These are phyloP conservation scores for Aphis craccivora DNA, from an alignment of 1,140 invertebrate species.

Conservation along the genomic window DNA sequence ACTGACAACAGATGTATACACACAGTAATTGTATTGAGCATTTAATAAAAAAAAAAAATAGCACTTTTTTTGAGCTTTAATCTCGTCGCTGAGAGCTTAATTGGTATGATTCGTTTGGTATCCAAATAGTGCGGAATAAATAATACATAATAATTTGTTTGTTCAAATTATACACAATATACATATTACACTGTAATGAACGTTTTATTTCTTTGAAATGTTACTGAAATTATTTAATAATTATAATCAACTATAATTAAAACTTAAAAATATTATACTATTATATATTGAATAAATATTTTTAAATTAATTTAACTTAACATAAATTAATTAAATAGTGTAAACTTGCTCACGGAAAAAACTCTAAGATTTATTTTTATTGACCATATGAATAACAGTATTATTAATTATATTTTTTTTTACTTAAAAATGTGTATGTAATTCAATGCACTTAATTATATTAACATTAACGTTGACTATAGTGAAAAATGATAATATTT, in stretches of 20 bases:
- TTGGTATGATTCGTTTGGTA: not conserved
- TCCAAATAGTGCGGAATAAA: not conserved
- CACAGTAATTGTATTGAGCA: not conserved
- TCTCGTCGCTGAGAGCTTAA: not conserved
- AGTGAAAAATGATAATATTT: too few species aligned
- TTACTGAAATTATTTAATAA: not conserved
- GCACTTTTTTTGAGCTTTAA: not conserved
- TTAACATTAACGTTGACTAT: not conserved
- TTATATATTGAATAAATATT: too few species aligned
- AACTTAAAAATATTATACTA: not conserved
- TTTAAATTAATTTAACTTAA: too few species aligned
- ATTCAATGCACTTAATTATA: not conserved
- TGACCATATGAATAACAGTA: not conserved
- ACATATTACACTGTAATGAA: not conserved
- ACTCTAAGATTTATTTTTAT: not conserved
- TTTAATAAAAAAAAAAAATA: conserved; percentile 15
- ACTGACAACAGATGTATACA: not conserved
- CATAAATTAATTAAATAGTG: not conserved
- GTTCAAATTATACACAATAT: not conserved
- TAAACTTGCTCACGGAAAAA: not conserved
- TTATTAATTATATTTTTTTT: not conserved
- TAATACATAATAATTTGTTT: not conserved
- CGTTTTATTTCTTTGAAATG: not conserved
- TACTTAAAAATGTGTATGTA: not conserved
- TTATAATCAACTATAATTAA: not conserved